phyloP scores from a whole-genome alignment of 2,797 vertebrate species.

The Danio albolineatus region DNA sequence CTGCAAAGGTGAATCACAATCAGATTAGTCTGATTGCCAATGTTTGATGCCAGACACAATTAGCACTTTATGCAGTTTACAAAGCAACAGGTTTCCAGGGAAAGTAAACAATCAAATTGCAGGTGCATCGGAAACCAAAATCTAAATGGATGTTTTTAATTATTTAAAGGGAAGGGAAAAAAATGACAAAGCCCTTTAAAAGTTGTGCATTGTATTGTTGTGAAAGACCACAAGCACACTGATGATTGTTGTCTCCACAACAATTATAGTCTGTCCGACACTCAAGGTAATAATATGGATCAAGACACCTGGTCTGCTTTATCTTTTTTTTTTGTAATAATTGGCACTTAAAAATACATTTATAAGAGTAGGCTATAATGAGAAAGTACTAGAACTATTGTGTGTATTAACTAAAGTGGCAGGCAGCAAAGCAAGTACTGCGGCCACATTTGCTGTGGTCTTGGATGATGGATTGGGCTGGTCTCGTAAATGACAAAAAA shows the following conservation, averaged over 20 bases:
- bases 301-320: neutral
- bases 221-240: neutral
- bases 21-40: conserved; percentile 24
- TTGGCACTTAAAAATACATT: neutral
- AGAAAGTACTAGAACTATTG: neutral
- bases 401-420: neutral
- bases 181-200: neutral
- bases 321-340: neutral
- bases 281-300: neutral
- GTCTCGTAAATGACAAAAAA: neutral
- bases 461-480: neutral
- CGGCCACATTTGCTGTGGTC: neutral
- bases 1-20: conserved; percentile 32
- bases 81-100: conserved; percentile 23
- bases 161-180: neutral
- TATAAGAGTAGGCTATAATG: neutral
- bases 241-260: neutral
- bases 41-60: conserved; percentile 40
- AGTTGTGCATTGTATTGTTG: neutral
- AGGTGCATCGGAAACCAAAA: conserved; percentile 18
- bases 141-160: conserved; percentile 4
- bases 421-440: neutral
- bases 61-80: conserved; percentile 32
- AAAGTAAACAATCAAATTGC: conserved; percentile 34
- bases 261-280: neutral